These are phyloP conservation scores for Strix aluco DNA, from an alignment of 2,113 vertebrate genomes.

Conservation along the genomic window DNA sequence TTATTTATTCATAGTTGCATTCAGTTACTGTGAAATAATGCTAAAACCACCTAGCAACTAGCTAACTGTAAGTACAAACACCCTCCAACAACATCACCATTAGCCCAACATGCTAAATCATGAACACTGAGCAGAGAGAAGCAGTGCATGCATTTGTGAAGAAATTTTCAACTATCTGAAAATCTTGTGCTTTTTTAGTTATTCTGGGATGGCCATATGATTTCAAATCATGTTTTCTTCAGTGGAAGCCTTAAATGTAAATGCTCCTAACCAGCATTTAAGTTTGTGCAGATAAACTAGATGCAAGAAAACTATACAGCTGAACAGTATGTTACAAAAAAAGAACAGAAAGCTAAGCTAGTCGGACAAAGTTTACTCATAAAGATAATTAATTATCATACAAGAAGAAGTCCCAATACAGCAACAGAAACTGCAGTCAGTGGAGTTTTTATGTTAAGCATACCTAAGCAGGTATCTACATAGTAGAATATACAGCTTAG, in stretches of 20 bases:
- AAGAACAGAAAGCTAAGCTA: background rate
- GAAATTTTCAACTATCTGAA: background rate
- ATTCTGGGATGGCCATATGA: background rate
- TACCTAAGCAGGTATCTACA: background rate
- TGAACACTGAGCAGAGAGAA: background rate
- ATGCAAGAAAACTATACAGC: background rate
- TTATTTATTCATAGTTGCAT: background rate
- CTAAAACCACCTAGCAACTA: background rate
- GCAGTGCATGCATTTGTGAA: background rate
- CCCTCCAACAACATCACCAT: background rate
- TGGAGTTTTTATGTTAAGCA: background rate
- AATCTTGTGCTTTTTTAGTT: background rate
- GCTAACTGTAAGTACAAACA: background rate
- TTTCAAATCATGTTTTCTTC: background rate
- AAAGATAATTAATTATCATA: background rate
- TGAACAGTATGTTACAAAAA: background rate
- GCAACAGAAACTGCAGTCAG: background rate
- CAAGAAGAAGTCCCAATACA: background rate
- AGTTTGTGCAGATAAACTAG: background rate
- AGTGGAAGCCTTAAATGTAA: background rate
- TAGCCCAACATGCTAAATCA: background rate
- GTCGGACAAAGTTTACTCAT: conserved; percentile 11
- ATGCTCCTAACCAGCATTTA: background rate
- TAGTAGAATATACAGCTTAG: background rate
- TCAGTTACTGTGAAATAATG: background rate